Evolutionary conservation across 1,140 invertebrate species (phyloP), one percentile per base, ranked within the genome.

Genomic region (Ptiloglossa arizonensis): DNA sequence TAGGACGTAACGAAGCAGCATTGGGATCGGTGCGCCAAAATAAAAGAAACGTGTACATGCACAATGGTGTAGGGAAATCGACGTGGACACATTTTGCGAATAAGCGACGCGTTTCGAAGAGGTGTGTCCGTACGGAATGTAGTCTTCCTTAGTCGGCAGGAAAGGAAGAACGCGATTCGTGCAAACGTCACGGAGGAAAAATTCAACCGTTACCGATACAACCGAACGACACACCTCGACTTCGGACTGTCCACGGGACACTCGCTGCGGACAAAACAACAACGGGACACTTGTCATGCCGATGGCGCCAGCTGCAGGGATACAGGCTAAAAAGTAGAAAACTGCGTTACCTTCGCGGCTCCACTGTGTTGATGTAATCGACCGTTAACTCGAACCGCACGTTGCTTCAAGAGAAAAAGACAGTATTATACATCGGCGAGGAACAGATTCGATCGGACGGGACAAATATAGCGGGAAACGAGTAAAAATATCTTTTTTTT

Each of bases 311-410:
- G 71, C 82, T 87, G 79, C 85, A 71, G 69, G 46, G 27, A 62
- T 8, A 13, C 63, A 80, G 52, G 63, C 67, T 63, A 52, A 15
- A 79, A 74, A 19, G 79, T 66, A 81, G 68, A 74, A 24, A 70
- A 76, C 88, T 90, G 79, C 62, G 88, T 92, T 92, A 92, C 91
- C 91, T 92, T 88, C 90, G 90, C 80, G 89, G 89, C 70, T 92
- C 89, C 87, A 89, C 75, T 83, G 83, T 82, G 81, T 91, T 90
- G 81, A 44, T 56, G 29, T 74, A 72, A 79, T 83, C 81, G 81
- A 91, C 87, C 54, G 88, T 90, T 89, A 92, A 92, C 89, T 91
- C 88, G 84, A 77, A 86, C 84, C 82, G 84, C 85, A 83, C 22
- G 60, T 87, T 86, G 91, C 91, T 92, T 92, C 86, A 89, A 88